Base-by-base conservation (phyloP, 2,113 vertebrate genomes). In the Oncorhynchus kisutch region DNA sequence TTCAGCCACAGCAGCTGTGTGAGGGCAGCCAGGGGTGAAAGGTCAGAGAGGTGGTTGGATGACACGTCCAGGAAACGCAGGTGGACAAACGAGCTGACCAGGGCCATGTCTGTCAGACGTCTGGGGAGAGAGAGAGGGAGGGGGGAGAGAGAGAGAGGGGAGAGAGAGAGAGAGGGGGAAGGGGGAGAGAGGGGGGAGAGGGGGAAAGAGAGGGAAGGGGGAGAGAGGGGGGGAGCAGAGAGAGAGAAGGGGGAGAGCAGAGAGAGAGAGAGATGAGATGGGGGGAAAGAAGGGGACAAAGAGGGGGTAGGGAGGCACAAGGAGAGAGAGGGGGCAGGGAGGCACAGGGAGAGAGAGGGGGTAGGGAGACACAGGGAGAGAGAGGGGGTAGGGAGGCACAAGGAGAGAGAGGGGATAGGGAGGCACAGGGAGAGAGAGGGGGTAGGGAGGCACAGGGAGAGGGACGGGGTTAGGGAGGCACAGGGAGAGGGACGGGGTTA, bases 1-100 rank as follows among this genome's bases (percentile, higher is more conserved):
- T 96, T 96, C 75, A 99, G 91, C 96, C 96, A 97, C 48, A 99
- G 94, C 64, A 99, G 90, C 65, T 97, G 93, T 0, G 89, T 96
- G 72, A 99, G 93, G 60, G 70, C 72, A 31, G 89, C 91, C 86
- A 99, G 86, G 0, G 96, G 93, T 18, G 94, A 91, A 66, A 99
- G 88, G 90, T 97, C 96, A 5, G 78, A 84, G 12, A 99, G 82
- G 65, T 90, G 88, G 86, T 99, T 99, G 75, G 92, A 93, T 45
- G 97, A 97, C 72, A 99, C 12, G 81, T 99, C 96, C 91, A 99
- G 91, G 2, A 96, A 98, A 9, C 95, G 94, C 75, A 99, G 88
- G 79, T 99, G 96, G 87, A 95, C 83, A 81, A 92, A 99, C 78
- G 75, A 81, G 76, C 89, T 68, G 0, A 99, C 88, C 66, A 95